Base-by-base conservation (phyloP, 2,888 invertebrate species). In the Cerceris ruficornis region DNA sequence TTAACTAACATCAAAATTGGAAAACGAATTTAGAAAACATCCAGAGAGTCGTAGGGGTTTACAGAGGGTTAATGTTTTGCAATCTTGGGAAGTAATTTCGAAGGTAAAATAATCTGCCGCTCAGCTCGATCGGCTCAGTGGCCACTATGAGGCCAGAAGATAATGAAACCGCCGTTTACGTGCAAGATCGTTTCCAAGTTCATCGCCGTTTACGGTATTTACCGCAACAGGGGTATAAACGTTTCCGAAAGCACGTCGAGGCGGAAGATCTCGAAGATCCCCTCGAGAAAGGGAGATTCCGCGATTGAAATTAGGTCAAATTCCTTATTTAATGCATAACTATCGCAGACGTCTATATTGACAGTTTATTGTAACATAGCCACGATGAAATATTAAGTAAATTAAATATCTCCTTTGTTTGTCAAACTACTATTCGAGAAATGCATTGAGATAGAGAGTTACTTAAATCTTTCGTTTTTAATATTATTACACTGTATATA, bases 311-410 rank as follows among this genome's bases (percentile, higher is more conserved):
- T 80, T 86, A 80, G 89, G 88, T 90, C 89, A 85, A 87, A 86
- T 79, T 74, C 79, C 87, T 88, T 90, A 90, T 90, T 90, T 89
- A 87, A 86, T 86, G 87, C 84, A 82, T 83, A 88, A 89, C 90
- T 90, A 90, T 89, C 81, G 4, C 28, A 86, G 85, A 82, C 86
- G 85, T 82, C 83, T 76, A 61, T 64, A 28, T 28, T 28, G 4
- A 28, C 4, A 28, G 4, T 2, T 28, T 28, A 28, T 2, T 28
- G 4, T 73, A 57, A 67, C 69, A 61, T 72, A 70, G 66, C 43
- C 69, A 43, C 54, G 42, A 55, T 80, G 72, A 80, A 79, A 76
- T 79, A 81, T 83, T 73, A 77, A 54, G 55, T 59, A 49, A 73
- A 78, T 28, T 28, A 28, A 28, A 28, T 28, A 28, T 28, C 28